Evolutionary conservation across 2,797 vertebrate genomes (phyloP), one percentile per base, ranked within the genome.

Genomic region (Danio tinwini): DNA sequence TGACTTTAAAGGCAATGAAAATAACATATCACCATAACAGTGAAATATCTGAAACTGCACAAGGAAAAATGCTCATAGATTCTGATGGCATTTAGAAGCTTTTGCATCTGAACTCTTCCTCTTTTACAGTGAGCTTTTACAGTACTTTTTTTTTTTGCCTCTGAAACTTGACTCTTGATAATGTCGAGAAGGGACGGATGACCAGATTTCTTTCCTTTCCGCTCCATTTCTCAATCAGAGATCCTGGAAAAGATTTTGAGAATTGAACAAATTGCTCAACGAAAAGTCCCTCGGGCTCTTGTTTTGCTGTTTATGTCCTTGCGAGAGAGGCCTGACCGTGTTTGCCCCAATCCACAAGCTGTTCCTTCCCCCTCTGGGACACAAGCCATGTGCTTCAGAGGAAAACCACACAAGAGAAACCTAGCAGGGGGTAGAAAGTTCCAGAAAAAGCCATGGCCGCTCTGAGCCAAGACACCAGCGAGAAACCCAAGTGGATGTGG

Each of bases 401-500:
- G 90, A 86, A 91, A 93, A 93, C 92, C 91, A 87, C 92, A 93
- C 87, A 89, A 73, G 90, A 90, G 89, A 91, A 89, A 88, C 89
- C 85, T 90, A 90, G 91, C 91, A 89, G 89, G 90, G 93, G 90
- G 89, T 85, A 91, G 87, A 87, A 90, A 78, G 83, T 88, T 93
- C 91, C 90, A 93, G 91, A 93, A 93, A 92, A 93, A 92, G 89
- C 88, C 81, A 70, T 84, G 86, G 83, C 85, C 61, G 73, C 87
- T 89, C 83, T 78, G 76, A 87, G 90, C 91, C 90, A 90, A 91
- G 86, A 90, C 89, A 90, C 89, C 89, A 86, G 90, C 89, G 88
- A 90, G 89, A 92, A 92, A 93, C 92, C 93, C 91, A 91, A 92
- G 90, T 94, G 93, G 92, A 94, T 94, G 93, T 94, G 93, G 93